Evolutionary conservation across 2,113 vertebrate genomes (phyloP).

Genomic region (Dasyprocta punctata): DNA sequence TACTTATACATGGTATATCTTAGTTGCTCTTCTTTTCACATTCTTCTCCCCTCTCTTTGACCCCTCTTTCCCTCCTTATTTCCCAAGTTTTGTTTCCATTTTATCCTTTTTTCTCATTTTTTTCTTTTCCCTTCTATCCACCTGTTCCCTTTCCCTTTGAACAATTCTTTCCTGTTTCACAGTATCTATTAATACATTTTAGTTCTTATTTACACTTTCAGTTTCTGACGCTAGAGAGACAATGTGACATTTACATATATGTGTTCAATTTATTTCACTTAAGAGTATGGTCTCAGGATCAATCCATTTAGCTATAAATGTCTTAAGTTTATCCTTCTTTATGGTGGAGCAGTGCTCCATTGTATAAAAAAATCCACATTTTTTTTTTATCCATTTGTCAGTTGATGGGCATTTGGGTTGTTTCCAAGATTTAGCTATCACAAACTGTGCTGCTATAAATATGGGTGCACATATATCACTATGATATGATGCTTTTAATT

Average conservation of each 20-base stretch:
- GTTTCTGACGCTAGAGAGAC: too few relatives aligned
- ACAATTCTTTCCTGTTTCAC: background rate
- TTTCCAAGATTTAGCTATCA: background rate
- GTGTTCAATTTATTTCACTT: too few relatives aligned
- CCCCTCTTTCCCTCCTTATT: too few relatives aligned
- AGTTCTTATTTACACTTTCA: background rate
- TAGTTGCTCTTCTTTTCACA: too few relatives aligned
- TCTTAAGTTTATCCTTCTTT: background rate
- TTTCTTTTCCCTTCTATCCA: background rate
- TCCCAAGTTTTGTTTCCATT: too few relatives aligned
- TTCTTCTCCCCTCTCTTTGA: too few relatives aligned
- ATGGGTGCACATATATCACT: background rate
- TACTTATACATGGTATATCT: too few relatives aligned
- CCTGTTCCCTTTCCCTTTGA: background rate
- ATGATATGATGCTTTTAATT: background rate
- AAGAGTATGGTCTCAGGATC: background rate
- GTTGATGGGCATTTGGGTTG: background rate
- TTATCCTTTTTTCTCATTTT: too few relatives aligned
- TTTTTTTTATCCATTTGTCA: background rate
- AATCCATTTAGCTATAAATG: background rate
- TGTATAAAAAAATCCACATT: background rate
- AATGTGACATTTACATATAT: too few relatives aligned
- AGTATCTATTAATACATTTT: background rate
- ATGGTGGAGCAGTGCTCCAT: background rate
- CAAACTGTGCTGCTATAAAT: background rate